These are phyloP conservation scores for Helobdella robusta DNA, from an alignment of 2,888 invertebrate genomes.

Conservation along the genomic window DNA sequence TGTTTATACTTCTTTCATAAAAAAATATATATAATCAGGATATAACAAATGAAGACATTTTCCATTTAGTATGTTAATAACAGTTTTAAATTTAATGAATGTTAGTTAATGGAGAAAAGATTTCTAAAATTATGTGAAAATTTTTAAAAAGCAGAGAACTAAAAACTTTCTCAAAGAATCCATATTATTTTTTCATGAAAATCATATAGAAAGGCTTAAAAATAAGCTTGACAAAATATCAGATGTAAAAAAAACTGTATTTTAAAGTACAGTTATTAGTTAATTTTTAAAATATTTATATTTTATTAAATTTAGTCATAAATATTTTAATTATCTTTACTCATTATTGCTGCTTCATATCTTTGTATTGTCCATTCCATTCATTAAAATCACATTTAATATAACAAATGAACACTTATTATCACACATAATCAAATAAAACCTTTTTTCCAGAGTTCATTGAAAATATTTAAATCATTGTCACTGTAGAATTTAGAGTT, in stretches of 20 bases:
- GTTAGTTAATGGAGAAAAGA: too few relatives aligned
- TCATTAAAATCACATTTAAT: neutral
- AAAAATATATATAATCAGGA: neutral
- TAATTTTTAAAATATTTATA: too few relatives aligned
- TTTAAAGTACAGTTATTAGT: too few relatives aligned
- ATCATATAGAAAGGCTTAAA: neutral
- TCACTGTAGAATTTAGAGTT: slow-evolving; percentile 17
- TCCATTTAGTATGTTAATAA: neutral
- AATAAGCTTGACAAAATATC: neutral
- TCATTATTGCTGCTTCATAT: too few relatives aligned
- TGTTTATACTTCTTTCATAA: neutral
- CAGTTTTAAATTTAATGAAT: too few relatives aligned
- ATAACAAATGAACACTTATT: neutral
- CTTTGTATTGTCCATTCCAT: too few relatives aligned
- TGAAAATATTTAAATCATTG: slow-evolving; percentile 14
- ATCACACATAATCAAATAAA: neutral
- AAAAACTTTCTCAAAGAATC: too few relatives aligned
- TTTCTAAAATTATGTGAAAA: too few relatives aligned
- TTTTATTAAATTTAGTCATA: too few relatives aligned
- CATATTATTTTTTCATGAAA: too few relatives aligned
- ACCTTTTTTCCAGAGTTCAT: slow-evolving; percentile 15
- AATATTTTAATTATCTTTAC: too few relatives aligned
- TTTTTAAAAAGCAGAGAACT: too few relatives aligned
- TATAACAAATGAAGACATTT: neutral
- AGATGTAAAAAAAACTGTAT: neutral